Percentiles rank a stretch among this genome's conserved stretches.
These are phyloP conservation scores for Hydropsyche tenuis DNA, from an alignment of 1,140 invertebrate species.

Conservation along the genomic window DNA sequence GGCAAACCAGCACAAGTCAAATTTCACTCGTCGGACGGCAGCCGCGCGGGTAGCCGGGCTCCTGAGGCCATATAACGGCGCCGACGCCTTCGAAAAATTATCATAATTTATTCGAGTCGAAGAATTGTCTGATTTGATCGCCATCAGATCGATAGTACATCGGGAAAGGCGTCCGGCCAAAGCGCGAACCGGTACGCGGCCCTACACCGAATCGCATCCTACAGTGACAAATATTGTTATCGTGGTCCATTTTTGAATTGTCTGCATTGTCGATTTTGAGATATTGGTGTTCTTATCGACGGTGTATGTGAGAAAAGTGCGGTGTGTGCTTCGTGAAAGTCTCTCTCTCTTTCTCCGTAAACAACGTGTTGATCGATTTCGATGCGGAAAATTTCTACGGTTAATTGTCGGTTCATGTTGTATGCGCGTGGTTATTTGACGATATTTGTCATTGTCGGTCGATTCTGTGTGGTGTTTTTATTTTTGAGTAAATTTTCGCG, in stretches of 20 bases:
- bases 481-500: background rate
- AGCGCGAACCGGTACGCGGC: no score
- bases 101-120: background rate
- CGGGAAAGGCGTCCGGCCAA: no score
- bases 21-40: slow-evolving; percentile 46
- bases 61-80: slow-evolving; percentile 19
- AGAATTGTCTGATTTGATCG: no score
- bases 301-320: no score
- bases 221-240: slow-evolving; percentile 5
- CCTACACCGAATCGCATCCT: background rate
- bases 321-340: no score
- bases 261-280: background rate
- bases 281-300: background rate
- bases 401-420: no score
- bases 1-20: slow-evolving; percentile 8
- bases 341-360: no score
- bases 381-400: no score
- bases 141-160: no score
- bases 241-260: background rate
- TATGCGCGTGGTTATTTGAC: background rate
- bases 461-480: slow-evolving; percentile 1
- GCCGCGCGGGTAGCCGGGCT: slow-evolving; percentile 44
- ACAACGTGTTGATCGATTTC: no score
- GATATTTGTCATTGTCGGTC: slow-evolving; percentile 18
- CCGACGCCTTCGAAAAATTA: slow-evolving; percentile 2